Base-by-base conservation (phyloP, 1,140 invertebrate species). In the Brachionus asplanchnoidis region DNA sequence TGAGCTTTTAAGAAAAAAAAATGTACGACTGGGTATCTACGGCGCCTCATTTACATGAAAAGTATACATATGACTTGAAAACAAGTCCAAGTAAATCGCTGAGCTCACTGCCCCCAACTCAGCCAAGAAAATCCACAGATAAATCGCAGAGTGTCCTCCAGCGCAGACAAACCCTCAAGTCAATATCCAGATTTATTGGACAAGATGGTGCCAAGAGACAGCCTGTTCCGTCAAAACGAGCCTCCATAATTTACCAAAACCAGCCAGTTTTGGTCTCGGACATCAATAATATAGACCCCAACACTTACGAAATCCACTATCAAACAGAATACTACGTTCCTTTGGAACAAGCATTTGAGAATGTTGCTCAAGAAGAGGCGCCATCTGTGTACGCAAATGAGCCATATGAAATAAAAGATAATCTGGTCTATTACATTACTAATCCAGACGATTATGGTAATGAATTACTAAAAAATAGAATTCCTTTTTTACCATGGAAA, bases 371-470 rank as follows among this genome's bases (percentile, higher is more conserved):
- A 28, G 66, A 68, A 32, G 66, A 68, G 32, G 26, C 6, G 14
- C 11, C 17, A 23, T 23, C 26, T 40, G 12, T 68, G 11, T 68
- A 68, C 26, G 26, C 26, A 68, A 68, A 26, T 36, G 66, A 32
- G 14, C 66, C 66, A 40, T 66, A 66, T 32, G 60, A 66, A 32
- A 11, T 32, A 53, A 20, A 20, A 60, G 53, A 60, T 20, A 60
- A 60, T 9, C 9, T n/a, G 6, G 66, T 68, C 36, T 73, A 40
- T 73, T 73, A 73, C 68, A 42, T 73, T 42, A 11, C 28, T 73
- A 73, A 73, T 73, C 68, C 68, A 73, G 68, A 73, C 68, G 66
- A 68, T 68, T 32, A 68, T 40, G 68, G 68, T 73, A 73, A 73
- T 73, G 40, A 73, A 42, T 42, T 20, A 17, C 5, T 17, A 20